Evolutionary conservation across 2,797 vertebrate genomes (phyloP).

Genomic region (Cryptoprocta ferox): DNA sequence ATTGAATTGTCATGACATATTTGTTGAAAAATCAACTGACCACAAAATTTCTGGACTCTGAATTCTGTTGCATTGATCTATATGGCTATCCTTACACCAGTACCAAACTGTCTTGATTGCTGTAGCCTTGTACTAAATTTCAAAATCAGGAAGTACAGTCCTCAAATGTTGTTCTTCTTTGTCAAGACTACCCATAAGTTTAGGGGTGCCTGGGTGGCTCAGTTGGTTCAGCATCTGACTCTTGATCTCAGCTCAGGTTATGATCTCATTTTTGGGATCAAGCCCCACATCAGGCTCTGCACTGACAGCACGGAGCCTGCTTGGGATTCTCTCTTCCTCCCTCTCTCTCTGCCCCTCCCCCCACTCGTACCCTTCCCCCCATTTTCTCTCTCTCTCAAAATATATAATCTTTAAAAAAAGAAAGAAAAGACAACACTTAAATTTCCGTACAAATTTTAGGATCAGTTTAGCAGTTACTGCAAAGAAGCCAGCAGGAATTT

Average conservation of each 20-base stretch:
- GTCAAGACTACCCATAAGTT: constrained; percentile 38
- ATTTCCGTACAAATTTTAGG: background rate
- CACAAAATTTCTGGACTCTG: background rate
- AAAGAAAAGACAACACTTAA: constrained; percentile 7
- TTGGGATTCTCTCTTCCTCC: no score
- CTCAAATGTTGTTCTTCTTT: constrained; percentile 15
- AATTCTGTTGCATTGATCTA: background rate
- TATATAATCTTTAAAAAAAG: no score
- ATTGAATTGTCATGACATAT: background rate
- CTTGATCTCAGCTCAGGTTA: no score
- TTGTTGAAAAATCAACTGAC: constrained; percentile 26
- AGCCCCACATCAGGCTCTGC: no score
- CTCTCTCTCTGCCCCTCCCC: no score
- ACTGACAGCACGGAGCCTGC: no score
- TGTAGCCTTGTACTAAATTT: background rate
- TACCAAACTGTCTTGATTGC: background rate
- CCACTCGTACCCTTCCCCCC: no score
- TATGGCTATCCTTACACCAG: background rate
- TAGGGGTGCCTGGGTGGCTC: background rate
- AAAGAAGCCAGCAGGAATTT: background rate
- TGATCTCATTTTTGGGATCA: no score
- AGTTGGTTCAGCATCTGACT: no score
- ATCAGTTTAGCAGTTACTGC: background rate
- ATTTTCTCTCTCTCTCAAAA: no score
- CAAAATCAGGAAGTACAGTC: background rate